These are phyloP conservation scores for Tretioscincus oriximinensis DNA, from an alignment of 2,113 vertebrate genomes.

Conservation along the genomic window DNA sequence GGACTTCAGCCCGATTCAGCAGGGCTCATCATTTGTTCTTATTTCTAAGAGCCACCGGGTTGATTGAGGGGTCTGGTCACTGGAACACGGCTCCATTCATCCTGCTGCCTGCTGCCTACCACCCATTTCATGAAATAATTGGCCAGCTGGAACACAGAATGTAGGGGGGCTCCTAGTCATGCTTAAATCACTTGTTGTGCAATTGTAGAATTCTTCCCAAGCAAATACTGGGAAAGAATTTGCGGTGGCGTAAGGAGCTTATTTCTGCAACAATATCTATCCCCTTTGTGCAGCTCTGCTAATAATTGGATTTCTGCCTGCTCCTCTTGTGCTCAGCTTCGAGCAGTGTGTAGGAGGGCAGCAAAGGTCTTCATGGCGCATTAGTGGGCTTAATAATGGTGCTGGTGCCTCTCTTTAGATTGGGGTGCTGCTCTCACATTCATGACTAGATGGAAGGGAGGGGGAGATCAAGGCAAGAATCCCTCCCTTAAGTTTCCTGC, in stretches of 20 bases:
- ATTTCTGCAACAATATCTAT: not conserved
- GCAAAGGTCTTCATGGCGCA: not conserved
- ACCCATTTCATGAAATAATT: too few relatives aligned
- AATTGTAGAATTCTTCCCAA: not conserved
- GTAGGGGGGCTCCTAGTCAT: too few relatives aligned
- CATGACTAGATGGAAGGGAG: not conserved
- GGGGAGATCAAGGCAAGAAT: not conserved
- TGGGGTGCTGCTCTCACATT: not conserved
- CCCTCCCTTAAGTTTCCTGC: not conserved
- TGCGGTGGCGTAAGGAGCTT: too few relatives aligned
- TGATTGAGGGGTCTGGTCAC: too few relatives aligned
- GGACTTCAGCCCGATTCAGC: too few relatives aligned
- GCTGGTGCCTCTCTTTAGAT: not conserved
- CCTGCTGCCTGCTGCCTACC: too few relatives aligned
- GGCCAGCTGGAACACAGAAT: too few relatives aligned
- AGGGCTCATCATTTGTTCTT: too few relatives aligned
- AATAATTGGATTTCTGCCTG: not conserved
- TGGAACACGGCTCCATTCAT: too few relatives aligned
- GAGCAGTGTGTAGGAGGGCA: not conserved
- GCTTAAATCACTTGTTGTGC: too few relatives aligned
- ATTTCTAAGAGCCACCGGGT: too few relatives aligned
- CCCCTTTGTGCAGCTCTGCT: not conserved
- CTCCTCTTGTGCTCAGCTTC: not conserved
- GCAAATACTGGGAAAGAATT: not conserved
- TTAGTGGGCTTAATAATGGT: not conserved